phyloP scores from a whole-genome alignment of 1,140 invertebrate species.

The Papilio aristodemus region DNA sequence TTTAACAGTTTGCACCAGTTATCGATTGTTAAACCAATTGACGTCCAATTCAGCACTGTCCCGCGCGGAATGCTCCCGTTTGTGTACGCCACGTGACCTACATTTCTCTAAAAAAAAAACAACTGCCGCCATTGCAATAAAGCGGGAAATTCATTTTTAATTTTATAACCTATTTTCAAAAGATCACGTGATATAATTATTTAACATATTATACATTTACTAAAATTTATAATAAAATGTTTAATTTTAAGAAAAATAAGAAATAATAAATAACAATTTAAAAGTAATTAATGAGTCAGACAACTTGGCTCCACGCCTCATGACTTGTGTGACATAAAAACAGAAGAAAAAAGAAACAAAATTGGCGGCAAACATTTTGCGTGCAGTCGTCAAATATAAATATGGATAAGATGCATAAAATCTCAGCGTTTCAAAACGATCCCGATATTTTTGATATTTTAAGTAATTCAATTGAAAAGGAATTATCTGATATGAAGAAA shows the following conservation, averaged over 20 bases:
- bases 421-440: conserved; percentile 44
- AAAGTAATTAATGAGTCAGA: conserved; percentile 25
- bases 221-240: neutral
- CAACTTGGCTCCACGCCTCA: conserved; percentile 19
- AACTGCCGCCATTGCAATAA: neutral
- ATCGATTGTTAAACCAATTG: conserved; percentile 45
- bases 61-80: conserved; percentile 12
- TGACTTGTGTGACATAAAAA: conserved; percentile 1
- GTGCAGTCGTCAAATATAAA: neutral
- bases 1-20: conserved; percentile 64
- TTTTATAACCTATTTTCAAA: conserved; percentile 28
- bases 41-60: conserved; percentile 21
- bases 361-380: conserved; percentile 11
- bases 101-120: conserved; percentile 26
- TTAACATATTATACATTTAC: neutral
- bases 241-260: neutral
- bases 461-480: conserved; percentile 50
- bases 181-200: conserved; percentile 21
- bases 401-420: conserved; percentile 38
- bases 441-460: conserved; percentile 53
- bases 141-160: conserved; percentile 32
- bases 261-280: conserved; percentile 8
- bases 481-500: conserved; percentile 59
- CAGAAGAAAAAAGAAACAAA: conserved; percentile 18
- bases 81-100: conserved; percentile 30